These are phyloP conservation scores for Ornithorhynchus anatinus DNA, from an alignment of 2,113 vertebrate species.

Conservation along the genomic window DNA sequence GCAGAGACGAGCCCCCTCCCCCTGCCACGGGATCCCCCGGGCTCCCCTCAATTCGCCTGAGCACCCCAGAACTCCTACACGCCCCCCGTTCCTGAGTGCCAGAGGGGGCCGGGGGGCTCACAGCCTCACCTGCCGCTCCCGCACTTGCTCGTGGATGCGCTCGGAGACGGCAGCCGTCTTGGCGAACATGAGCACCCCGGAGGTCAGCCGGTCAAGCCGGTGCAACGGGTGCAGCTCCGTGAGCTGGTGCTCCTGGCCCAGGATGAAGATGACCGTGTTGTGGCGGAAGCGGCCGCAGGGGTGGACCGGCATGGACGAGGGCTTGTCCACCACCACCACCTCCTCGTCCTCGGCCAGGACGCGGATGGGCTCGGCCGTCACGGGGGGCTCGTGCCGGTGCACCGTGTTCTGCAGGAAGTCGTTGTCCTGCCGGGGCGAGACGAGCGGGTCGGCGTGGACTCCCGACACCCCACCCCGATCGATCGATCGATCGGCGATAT, in stretches of 20 bases:
- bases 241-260: slow-evolving; percentile 90
- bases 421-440: slow-evolving; percentile 79
- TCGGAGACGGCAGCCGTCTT: slow-evolving; percentile 84
- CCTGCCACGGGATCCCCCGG: no score
- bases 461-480: no score
- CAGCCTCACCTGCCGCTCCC: slow-evolving; percentile 86
- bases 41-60: no score
- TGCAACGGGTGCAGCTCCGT: slow-evolving; percentile 90
- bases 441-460: no score
- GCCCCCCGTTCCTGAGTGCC: no score
- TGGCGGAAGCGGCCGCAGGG: slow-evolving; percentile 95
- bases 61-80: no score
- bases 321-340: slow-evolving; percentile 93
- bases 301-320: slow-evolving; percentile 93
- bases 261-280: slow-evolving; percentile 96
- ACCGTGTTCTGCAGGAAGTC: slow-evolving; percentile 91
- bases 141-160: slow-evolving; percentile 90
- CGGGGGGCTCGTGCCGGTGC: slow-evolving; percentile 95
- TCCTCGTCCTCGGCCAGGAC: slow-evolving; percentile 85
- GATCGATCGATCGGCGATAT: no score
- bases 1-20: no score
- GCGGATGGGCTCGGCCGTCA: slow-evolving; percentile 78
- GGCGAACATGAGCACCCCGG: slow-evolving; percentile 94
- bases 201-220: slow-evolving; percentile 92
- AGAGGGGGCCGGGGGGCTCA: neutral